Conservation (phyloP, 2,888 invertebrate species). For the Philonicus albiceps region DNA sequence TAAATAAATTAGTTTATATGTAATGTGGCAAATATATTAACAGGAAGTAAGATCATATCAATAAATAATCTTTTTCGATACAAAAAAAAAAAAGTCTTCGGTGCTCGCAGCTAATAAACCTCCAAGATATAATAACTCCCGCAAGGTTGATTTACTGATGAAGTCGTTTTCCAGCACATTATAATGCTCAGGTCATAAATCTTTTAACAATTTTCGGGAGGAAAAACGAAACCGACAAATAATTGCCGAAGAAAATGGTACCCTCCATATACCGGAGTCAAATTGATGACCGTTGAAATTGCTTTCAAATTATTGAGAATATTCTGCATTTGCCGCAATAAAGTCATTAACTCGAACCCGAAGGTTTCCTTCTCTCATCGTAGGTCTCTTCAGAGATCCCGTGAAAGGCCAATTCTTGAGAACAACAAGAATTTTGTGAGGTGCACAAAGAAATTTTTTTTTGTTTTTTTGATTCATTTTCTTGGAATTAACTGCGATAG, state of each 20-base stretch:
- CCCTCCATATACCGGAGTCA: not conserved
- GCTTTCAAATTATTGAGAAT: not conserved
- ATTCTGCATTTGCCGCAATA: conserved; percentile 9
- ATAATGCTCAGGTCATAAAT: not conserved
- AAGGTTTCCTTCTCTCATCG: not conserved
- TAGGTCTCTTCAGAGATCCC: not conserved
- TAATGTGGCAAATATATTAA: not conserved
- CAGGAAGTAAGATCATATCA: not conserved
- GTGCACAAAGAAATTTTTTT: not conserved
- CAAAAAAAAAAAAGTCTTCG: not conserved
- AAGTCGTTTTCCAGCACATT: not conserved
- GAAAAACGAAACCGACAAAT: not conserved
- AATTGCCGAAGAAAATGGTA: not conserved
- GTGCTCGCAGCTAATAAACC: not conserved
- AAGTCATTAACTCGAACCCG: conserved; percentile 23
- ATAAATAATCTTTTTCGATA: not conserved
- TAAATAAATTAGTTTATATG: not conserved
- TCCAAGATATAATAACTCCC: not conserved
- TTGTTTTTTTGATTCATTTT: not conserved
- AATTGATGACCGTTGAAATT: not conserved
- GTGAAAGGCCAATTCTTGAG: not conserved
- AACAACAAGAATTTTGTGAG: not conserved
- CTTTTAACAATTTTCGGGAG: not conserved
- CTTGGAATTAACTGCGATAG: conserved; percentile 6
- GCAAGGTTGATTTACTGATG: not conserved